Base-by-base conservation (phyloP, 2,888 invertebrate genomes). In the Eumacrocentrus americanus region DNA sequence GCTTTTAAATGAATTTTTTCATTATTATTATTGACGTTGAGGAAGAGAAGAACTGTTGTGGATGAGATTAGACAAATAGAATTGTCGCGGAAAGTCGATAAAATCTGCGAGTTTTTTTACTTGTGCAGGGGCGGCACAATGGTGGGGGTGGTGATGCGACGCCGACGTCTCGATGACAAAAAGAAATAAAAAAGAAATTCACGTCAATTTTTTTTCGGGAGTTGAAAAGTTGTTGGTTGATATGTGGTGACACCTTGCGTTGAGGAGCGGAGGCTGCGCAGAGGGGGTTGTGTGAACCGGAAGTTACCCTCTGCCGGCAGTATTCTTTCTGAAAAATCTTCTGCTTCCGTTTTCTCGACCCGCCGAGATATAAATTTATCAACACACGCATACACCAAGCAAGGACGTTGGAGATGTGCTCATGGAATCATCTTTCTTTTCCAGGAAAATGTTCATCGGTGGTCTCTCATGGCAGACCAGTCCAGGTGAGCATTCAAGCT, bases 401-500 rank as follows among this genome's bases (percentile, higher is more conserved):
- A 40, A 22, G 0, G 16, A 48, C 6, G 12, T 14, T 48, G 25
- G 22, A 6, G 25, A 40, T 12, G 12, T 68, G 67, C 74, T 77
- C 72, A 77, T 66, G 73, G 72, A 73, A 70, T 75, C 76, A 81
- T 83, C 85, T 86, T 87, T 88, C 84, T 83, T 81, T 93, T 94
- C 78, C 90, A 98, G 98, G 87, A 98, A 98, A 92, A 98, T 98
- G 97, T 98, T 98, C 90, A 95, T 98, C 87, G 98, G 98, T 82
- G 98, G 98, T 81, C 91, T 98, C 83, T 97, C 97, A 87, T 98
- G 98, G 98, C 98, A 98, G 88, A 98, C 98, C 82, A 97, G 96
- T 88, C 96, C 97, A 91, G 97, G 97, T 98, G 88, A 87, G 88
- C 72, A 5, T 40, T 44, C 11, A 7, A 20, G 20, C 12, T 7